phyloP scores from a whole-genome alignment of 1,140 invertebrate genomes.

The Triops longicaudatus region DNA sequence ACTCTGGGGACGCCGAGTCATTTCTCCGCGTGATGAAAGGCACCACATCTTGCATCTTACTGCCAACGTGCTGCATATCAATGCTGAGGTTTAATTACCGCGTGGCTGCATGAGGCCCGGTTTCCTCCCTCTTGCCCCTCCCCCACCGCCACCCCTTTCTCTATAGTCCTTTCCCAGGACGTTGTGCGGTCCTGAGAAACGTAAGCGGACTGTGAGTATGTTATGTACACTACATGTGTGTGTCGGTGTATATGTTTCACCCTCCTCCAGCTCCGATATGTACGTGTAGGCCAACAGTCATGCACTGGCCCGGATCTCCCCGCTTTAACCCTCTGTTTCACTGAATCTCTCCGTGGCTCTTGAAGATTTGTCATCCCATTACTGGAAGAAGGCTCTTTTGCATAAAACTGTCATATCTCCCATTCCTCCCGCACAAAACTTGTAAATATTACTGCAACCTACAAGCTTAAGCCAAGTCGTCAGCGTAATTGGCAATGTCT shows the following conservation, averaged over 20 bases:
- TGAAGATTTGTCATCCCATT: background rate
- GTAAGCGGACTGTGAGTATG: background rate
- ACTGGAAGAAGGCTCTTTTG: background rate
- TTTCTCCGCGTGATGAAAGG: constrained; percentile 14
- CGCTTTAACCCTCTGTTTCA: background rate
- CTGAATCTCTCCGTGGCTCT: too few relatives aligned
- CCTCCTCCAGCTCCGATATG: background rate
- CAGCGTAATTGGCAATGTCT: too few relatives aligned
- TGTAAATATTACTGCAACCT: background rate
- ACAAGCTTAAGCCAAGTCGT: background rate
- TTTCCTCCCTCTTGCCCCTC: background rate
- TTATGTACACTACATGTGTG: background rate
- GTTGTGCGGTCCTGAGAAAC: background rate
- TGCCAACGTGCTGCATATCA: constrained; percentile 14
- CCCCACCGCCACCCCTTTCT: background rate
- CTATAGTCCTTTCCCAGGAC: background rate
- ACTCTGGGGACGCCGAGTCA: constrained; percentile 13
- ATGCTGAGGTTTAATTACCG: constrained; percentile 15
- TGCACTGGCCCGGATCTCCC: background rate
- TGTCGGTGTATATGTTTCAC: background rate
- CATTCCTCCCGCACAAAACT: background rate
- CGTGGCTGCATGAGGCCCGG: background rate
- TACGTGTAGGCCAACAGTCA: background rate
- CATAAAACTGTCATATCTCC: background rate
- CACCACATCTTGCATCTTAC: constrained; percentile 14